Conservation (phyloP, 2,888 invertebrate species). For the Machimus atricapillus region DNA sequence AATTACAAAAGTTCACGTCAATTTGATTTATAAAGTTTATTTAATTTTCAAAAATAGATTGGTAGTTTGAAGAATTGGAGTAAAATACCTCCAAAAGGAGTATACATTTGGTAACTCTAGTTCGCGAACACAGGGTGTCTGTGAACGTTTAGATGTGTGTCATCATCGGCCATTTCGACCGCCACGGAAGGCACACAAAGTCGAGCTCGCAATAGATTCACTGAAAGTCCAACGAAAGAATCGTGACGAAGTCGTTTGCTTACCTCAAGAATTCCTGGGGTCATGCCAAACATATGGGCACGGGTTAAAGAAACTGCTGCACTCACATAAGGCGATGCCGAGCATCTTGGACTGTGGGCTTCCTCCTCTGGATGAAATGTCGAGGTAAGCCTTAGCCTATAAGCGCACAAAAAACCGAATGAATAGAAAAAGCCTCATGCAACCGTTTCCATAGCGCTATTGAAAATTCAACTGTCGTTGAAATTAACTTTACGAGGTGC, state of each 20-base stretch:
- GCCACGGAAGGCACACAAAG: neutral
- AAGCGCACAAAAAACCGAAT: neutral
- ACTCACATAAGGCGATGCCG: constrained; percentile 11
- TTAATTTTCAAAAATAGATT: no score
- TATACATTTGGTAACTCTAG: neutral
- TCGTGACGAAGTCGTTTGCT: constrained; percentile 24
- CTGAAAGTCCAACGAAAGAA: constrained; percentile 7
- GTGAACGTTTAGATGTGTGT: neutral
- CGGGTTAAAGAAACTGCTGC: neutral
- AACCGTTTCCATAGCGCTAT: neutral
- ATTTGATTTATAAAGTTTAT: no score
- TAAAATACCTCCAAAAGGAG: neutral
- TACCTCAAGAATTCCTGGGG: constrained; percentile 9
- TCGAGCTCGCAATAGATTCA: neutral
- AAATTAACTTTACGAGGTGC: constrained; percentile 5
- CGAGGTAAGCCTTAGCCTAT: neutral
- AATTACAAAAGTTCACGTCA: no score
- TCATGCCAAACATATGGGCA: constrained; percentile 25
- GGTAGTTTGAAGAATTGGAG: neutral
- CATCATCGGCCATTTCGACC: constrained; percentile 4
- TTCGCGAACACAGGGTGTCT: neutral
- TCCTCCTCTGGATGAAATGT: neutral
- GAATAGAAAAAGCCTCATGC: neutral
- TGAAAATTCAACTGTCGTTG: neutral
- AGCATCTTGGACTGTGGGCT: neutral